Conservation (phyloP, 2,888 invertebrate species). For the Carpatolechia fugitivella region DNA sequence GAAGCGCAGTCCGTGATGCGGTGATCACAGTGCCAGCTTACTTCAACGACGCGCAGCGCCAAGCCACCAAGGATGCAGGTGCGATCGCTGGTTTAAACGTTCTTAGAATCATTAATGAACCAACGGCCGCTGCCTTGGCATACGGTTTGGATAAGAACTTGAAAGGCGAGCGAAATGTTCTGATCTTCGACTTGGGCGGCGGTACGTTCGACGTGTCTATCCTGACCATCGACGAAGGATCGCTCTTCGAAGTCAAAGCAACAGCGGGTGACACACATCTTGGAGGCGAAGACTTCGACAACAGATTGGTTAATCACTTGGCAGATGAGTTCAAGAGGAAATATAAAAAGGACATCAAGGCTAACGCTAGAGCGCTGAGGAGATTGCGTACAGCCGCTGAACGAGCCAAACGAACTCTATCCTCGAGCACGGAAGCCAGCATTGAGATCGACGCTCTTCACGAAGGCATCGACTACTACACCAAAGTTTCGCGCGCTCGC, state of each 20-base stretch:
- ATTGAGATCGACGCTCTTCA: constrained; percentile 83
- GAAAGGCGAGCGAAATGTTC: constrained; percentile 81
- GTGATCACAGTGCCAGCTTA: constrained; percentile 87
- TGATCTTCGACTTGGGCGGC: constrained; percentile 86
- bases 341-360: constrained; percentile 79
- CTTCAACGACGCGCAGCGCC: constrained; percentile 81
- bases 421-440: constrained; percentile 82
- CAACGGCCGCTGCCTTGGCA: constrained; percentile 87
- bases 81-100: constrained; percentile 84
- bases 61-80: constrained; percentile 86
- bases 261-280: constrained; percentile 87
- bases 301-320: constrained; percentile 77
- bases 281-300: constrained; percentile 82
- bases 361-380: constrained; percentile 79
- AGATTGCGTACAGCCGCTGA: constrained; percentile 83
- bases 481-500: constrained; percentile 72
- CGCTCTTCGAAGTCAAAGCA: constrained; percentile 84
- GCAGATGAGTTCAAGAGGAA: constrained; percentile 82
- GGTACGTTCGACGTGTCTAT: constrained; percentile 92
- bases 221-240: constrained; percentile 88
- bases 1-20: constrained; percentile 78
- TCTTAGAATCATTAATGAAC: constrained; percentile 89
- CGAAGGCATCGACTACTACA: constrained; percentile 80
- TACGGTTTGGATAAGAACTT: constrained; percentile 85
- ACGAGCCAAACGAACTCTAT: constrained; percentile 83